A percentile compares a stretch with the other conserved stretches of the same genome.
phyloP scores from a whole-genome alignment of 2,797 vertebrate species.

The Pelobates cultripes region DNA sequence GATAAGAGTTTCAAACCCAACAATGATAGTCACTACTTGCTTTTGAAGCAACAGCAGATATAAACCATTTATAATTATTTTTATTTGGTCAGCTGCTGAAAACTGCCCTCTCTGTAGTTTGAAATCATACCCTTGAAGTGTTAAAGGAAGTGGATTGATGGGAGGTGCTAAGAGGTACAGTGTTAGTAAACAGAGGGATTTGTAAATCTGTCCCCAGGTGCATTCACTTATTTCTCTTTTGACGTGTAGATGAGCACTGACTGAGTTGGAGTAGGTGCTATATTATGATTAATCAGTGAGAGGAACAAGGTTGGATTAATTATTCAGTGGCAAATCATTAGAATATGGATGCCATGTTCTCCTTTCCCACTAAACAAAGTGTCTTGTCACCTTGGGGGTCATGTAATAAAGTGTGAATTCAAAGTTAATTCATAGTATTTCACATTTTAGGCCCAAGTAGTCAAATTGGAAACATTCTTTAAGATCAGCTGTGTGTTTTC shows the following conservation, averaged over 20 bases:
- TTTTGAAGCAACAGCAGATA: too few relatives aligned
- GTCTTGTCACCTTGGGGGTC: too few relatives aligned
- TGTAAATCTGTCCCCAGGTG: slow-evolving; percentile 10
- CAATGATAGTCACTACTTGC: too few relatives aligned
- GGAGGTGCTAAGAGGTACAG: background rate
- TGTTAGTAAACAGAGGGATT: background rate
- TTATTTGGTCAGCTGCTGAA: background rate
- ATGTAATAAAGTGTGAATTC: too few relatives aligned
- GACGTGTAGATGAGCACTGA: background rate
- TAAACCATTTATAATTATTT: background rate
- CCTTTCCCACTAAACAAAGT: too few relatives aligned
- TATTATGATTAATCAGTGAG: background rate
- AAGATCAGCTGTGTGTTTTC: too few relatives aligned
- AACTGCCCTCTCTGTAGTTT: background rate
- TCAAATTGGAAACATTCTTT: too few relatives aligned
- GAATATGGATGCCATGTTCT: background rate
- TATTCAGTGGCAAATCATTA: background rate
- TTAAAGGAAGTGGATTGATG: background rate
- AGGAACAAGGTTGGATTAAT: background rate
- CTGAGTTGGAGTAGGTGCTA: slow-evolving; percentile 1
- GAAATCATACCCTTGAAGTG: background rate
- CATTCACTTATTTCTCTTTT: slow-evolving; percentile 3
- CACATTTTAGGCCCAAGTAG: too few relatives aligned
- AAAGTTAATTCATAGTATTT: too few relatives aligned
- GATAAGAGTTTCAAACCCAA: too few relatives aligned